These are phyloP conservation scores for Chrysoperla carnea DNA, from an alignment of 1,140 invertebrate species.

Conservation along the genomic window DNA sequence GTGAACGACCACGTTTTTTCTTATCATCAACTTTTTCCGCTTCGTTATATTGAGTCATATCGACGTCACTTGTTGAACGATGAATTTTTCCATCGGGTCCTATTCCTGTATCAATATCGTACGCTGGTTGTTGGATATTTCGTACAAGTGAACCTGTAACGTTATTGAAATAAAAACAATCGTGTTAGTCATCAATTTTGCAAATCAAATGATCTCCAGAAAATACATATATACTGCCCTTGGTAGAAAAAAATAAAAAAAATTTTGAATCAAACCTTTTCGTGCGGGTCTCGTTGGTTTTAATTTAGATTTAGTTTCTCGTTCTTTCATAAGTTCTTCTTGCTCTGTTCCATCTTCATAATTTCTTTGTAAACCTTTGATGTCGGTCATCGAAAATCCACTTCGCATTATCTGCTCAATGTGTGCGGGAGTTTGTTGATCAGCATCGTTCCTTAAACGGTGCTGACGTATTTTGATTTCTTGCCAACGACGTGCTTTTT, in stretches of 20 bases:
- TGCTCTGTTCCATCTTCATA: constrained; percentile 68
- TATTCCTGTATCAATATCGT: constrained; percentile 17
- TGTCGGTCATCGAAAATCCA: constrained; percentile 85
- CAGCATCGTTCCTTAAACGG: constrained; percentile 48
- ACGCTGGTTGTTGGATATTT: too few relatives aligned
- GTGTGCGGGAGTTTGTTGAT: constrained; percentile 45
- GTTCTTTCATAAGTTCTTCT: constrained; percentile 42
- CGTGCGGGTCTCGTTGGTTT: constrained; percentile 51
- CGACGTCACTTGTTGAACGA: constrained; percentile 51
- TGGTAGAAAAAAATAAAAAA: too few relatives aligned
- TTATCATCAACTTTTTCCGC: constrained; percentile 50
- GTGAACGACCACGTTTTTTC: constrained; percentile 72
- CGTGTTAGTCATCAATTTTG: constrained; percentile 1
- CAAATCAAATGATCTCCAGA: constrained; percentile 1
- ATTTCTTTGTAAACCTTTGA: constrained; percentile 76
- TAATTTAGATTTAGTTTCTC: constrained; percentile 19
- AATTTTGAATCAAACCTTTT: constrained; percentile 57
- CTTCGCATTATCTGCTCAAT: constrained; percentile 85
- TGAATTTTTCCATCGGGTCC: constrained; percentile 36
- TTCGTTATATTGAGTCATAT: constrained; percentile 45
- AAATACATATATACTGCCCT: too few relatives aligned
- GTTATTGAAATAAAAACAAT: constrained; percentile 3
- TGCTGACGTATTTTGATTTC: constrained; percentile 75
- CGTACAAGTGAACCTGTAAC: constrained; percentile 4
- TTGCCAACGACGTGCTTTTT: constrained; percentile 71